These are phyloP conservation scores for Polymixis lichenea DNA, from an alignment of 2,888 invertebrate species.

Conservation along the genomic window DNA sequence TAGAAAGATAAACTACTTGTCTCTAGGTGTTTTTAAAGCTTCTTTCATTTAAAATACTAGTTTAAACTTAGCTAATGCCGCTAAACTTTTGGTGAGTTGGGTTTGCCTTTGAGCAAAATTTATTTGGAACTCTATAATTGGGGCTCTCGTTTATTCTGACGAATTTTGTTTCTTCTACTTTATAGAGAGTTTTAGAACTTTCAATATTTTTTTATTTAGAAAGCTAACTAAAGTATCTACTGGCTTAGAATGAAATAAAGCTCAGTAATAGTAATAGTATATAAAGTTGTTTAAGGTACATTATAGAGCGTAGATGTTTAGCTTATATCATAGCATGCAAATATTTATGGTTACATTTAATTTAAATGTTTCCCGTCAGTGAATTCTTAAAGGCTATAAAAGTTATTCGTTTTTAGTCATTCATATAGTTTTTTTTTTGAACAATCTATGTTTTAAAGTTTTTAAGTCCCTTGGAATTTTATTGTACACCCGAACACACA, in stretches of 20 bases:
- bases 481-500: too few relatives aligned
- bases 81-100: constrained; percentile 44
- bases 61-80: constrained; percentile 54
- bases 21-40: constrained; percentile 43
- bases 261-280: too few relatives aligned
- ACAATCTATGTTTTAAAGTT: too few relatives aligned
- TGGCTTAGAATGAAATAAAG: background rate
- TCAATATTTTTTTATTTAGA: constrained; percentile 7
- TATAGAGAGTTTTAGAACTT: constrained; percentile 5
- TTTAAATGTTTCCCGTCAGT: too few relatives aligned
- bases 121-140: constrained; percentile 50
- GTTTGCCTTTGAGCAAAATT: constrained; percentile 47
- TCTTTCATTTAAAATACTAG: constrained; percentile 56
- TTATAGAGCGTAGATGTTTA: too few relatives aligned
- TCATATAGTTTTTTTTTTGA: too few relatives aligned
- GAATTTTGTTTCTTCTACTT: constrained; percentile 18
- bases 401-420: too few relatives aligned
- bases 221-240: background rate
- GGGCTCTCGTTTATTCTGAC: constrained; percentile 21
- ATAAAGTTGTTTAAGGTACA: too few relatives aligned
- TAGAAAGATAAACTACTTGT: constrained; percentile 39
- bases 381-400: too few relatives aligned
- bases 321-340: too few relatives aligned
- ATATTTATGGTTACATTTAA: too few relatives aligned
- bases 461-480: too few relatives aligned